These are phyloP conservation scores for Tanaodytes sp. DNA, from an alignment of 2,888 invertebrate genomes.

Conservation along the genomic window DNA sequence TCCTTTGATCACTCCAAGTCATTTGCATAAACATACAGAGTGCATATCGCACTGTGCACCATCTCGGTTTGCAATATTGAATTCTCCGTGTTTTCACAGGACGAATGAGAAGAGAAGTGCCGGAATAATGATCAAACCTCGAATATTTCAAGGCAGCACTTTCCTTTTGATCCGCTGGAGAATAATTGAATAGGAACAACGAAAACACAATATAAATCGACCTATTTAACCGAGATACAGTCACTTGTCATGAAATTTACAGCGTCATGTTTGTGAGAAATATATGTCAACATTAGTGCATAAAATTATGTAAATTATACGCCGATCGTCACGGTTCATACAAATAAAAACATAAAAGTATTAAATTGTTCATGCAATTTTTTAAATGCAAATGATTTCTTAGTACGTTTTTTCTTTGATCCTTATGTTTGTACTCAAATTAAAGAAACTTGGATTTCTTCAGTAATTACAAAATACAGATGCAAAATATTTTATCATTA, in stretches of 20 bases:
- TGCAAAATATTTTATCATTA: too few relatives aligned
- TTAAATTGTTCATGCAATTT: too few relatives aligned
- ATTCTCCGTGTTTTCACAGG: constrained; percentile 36
- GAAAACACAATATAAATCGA: constrained; percentile 34
- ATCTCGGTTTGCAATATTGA: constrained; percentile 37
- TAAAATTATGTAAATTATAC: constrained; percentile 40
- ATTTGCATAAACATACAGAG: constrained; percentile 54
- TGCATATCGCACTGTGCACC: constrained; percentile 31
- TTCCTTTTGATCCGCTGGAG: constrained; percentile 38
- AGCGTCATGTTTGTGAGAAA: constrained; percentile 21
- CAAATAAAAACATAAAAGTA: too few relatives aligned
- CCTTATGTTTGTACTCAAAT: too few relatives aligned
- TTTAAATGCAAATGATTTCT: too few relatives aligned
- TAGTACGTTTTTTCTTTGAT: too few relatives aligned
- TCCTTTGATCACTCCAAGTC: constrained; percentile 44
- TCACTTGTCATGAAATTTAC: constrained; percentile 23
- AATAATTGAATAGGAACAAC: constrained; percentile 47
- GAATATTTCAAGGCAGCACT: constrained; percentile 47
- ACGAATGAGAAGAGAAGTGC: constrained; percentile 30
- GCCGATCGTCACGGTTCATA: constrained; percentile 3
- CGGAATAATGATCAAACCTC: constrained; percentile 51
- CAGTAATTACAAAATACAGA: too few relatives aligned
- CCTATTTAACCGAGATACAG: constrained; percentile 22
- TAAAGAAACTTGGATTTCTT: too few relatives aligned
- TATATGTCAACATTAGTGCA: constrained; percentile 23